Conservation (phyloP, 1,140 invertebrate species). For the Leptinotarsa undecemlineata region DNA sequence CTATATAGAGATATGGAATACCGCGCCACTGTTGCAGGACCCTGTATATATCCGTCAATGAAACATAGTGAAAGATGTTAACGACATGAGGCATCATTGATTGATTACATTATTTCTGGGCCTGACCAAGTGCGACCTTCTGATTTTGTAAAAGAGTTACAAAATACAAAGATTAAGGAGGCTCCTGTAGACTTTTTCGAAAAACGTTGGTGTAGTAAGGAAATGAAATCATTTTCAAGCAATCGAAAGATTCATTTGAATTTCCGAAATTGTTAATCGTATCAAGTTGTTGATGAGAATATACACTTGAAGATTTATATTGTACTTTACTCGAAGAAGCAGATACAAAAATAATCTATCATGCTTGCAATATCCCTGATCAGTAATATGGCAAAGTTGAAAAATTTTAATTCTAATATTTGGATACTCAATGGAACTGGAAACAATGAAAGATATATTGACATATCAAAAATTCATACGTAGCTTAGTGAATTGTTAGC, state of each 20-base stretch:
- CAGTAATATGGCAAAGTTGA: constrained; percentile 36
- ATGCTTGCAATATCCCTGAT: constrained; percentile 34
- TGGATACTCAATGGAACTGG: constrained; percentile 38
- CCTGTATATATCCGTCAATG: constrained; percentile 28
- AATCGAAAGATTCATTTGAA: constrained; percentile 36
- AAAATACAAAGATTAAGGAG: constrained; percentile 24
- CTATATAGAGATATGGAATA: too few species aligned
- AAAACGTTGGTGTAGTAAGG: constrained; percentile 35
- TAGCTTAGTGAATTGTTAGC: constrained; percentile 29
- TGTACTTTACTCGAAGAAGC: constrained; percentile 42
- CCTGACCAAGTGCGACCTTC: constrained; percentile 34
- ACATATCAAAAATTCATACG: constrained; percentile 27
- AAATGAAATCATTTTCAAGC: constrained; percentile 33
- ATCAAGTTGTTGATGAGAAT: constrained; percentile 36
- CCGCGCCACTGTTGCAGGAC: constrained; percentile 18
- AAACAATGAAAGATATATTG: constrained; percentile 34
- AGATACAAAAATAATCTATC: constrained; percentile 42
- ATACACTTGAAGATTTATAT: constrained; percentile 36
- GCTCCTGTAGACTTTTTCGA: constrained; percentile 37
- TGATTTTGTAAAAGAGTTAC: constrained; percentile 38
- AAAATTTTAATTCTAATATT: constrained; percentile 35
- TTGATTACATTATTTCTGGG: constrained; percentile 29
- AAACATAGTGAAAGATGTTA: constrained; percentile 41
- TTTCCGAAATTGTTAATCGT: constrained; percentile 40
- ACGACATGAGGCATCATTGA: constrained; percentile 36